Evolutionary conservation across 2,888 invertebrate species (phyloP).

Genomic region (Pimpla rufipes): DNA sequence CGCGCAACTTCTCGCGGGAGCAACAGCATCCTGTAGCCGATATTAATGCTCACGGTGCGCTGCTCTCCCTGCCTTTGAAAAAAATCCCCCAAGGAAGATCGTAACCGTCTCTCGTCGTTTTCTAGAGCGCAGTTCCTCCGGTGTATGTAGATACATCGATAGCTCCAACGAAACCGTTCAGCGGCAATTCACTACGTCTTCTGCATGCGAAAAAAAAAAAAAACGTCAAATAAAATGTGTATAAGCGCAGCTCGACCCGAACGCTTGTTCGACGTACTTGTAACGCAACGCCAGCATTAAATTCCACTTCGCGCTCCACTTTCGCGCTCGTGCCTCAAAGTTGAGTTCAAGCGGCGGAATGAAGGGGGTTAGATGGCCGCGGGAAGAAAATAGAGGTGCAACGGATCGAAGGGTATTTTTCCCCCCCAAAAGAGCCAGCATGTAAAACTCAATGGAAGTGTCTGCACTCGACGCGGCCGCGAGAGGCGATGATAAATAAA

Average conservation of each 20-base stretch:
- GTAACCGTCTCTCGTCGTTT: constrained; percentile 50
- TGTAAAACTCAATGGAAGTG: constrained; percentile 21
- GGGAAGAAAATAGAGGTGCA: constrained; percentile 48
- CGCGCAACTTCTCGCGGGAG: constrained; percentile 48
- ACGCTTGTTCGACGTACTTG: constrained; percentile 48
- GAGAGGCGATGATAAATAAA: constrained; percentile 47
- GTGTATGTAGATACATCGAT: constrained; percentile 46
- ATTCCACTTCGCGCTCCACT: constrained; percentile 57
- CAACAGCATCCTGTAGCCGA: constrained; percentile 60
- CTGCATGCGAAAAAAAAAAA: neutral
- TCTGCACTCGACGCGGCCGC: neutral
- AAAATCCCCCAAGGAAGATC: constrained; percentile 38
- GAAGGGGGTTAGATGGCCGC: constrained; percentile 13
- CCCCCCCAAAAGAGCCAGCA: neutral
- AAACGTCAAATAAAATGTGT: constrained; percentile 19
- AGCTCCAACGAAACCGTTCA: constrained; percentile 27
- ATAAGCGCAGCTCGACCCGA: constrained; percentile 4
- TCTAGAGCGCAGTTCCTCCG: constrained; percentile 24
- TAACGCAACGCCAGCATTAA: constrained; percentile 53
- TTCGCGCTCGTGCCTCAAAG: constrained; percentile 50
- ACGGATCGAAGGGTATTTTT: constrained; percentile 2
- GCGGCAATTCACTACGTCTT: neutral
- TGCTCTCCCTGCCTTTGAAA: constrained; percentile 23
- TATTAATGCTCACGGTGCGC: constrained; percentile 61
- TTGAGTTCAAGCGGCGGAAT: constrained; percentile 50